These are phyloP conservation scores for Tarsius wallacei DNA, from an alignment of 2,797 vertebrate species.

Conservation along the genomic window DNA sequence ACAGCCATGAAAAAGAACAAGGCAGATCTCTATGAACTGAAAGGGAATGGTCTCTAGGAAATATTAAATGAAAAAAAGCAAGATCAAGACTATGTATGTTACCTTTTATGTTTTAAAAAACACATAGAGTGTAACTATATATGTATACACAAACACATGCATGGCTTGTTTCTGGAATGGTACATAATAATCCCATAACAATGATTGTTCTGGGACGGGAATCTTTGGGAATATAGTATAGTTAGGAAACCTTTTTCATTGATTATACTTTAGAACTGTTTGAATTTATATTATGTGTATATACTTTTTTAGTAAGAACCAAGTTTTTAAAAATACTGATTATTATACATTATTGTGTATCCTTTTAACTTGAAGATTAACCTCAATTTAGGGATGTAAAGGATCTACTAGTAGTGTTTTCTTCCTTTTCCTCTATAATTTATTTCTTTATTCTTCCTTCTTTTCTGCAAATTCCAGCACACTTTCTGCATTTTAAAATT, in stretches of 20 bases:
- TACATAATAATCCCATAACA: neutral
- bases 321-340: neutral
- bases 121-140: neutral
- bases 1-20: neutral
- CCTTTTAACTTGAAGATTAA: conserved; percentile 13
- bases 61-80: conserved; percentile 33
- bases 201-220: neutral
- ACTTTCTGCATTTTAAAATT: conserved; percentile 45
- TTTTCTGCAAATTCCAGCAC: neutral
- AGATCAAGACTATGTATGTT: neutral
- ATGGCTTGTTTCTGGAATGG: conserved; percentile 45
- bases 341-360: neutral
- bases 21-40: neutral
- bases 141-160: neutral
- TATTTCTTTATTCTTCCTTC: neutral
- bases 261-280: conserved; percentile 28
- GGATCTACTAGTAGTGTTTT: conserved; percentile 3
- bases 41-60: conserved; percentile 50
- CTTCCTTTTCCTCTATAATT: conserved; percentile 27
- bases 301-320: conserved; percentile 52
- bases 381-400: neutral
- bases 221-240: conserved; percentile 14
- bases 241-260: conserved; percentile 21
- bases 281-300: conserved; percentile 16
- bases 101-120: conserved; percentile 49